A percentile compares a stretch with the other conserved stretches of the same genome.
Conservation (phyloP, 2,113 vertebrate species). For the Sylvietta virens region DNA sequence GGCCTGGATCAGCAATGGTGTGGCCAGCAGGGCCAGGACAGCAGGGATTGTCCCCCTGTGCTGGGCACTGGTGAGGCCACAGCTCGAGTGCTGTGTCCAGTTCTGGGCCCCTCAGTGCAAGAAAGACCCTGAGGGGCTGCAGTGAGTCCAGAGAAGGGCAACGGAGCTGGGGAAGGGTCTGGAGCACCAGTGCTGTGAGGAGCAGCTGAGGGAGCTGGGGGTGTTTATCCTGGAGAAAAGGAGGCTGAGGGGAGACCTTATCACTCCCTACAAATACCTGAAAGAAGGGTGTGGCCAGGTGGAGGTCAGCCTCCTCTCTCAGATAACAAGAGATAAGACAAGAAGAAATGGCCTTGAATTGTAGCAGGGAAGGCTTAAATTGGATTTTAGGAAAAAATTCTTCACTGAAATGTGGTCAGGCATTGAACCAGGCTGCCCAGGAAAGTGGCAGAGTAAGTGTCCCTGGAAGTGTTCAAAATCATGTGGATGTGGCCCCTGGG, state of each 20-base stretch:
- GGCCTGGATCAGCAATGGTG: not conserved
- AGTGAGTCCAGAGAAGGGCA: not conserved
- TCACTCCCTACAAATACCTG: rapidly evolving
- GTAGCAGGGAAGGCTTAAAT: not conserved
- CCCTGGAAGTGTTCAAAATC: not conserved
- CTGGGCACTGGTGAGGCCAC: not conserved
- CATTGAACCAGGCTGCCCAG: not conserved
- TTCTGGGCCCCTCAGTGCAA: not conserved
- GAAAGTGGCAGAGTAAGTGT: not conserved
- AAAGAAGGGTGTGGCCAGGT: rapidly evolving
- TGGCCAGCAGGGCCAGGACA: not conserved
- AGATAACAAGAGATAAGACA: not conserved
- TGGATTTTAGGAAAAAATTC: not conserved
- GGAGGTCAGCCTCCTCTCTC: rapidly evolving
- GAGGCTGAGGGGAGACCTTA: not conserved
- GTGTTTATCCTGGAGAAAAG: not conserved
- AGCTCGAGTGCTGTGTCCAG: not conserved
- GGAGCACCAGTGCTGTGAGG: not conserved
- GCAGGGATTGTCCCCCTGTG: not conserved
- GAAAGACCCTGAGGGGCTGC: not conserved
- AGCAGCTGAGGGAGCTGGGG: not conserved
- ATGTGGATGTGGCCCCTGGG: not conserved
- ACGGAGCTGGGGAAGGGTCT: not conserved
- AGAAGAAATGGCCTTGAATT: not conserved
- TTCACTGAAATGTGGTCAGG: not conserved